Evolutionary conservation across 2,113 vertebrate genomes (phyloP).

Genomic region (Mungos mungo): DNA sequence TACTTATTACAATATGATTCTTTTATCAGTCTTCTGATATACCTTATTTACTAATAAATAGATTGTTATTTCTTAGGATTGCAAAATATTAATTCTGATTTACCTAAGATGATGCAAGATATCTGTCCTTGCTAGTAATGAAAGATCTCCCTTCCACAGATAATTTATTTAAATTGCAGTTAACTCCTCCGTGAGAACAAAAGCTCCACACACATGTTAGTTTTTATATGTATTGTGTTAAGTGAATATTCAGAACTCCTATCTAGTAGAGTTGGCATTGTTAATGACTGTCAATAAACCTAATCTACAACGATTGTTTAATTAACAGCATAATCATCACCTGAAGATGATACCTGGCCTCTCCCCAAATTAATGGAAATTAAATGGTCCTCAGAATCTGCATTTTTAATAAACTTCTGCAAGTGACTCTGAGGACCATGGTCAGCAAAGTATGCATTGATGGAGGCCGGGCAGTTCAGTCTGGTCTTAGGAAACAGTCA

Average conservation of each 20-base stretch:
- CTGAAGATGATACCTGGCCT: neutral
- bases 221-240: neutral
- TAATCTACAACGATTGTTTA: neutral
- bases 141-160: neutral
- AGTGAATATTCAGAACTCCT: neutral
- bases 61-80: neutral
- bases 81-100: neutral
- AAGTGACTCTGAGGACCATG: neutral
- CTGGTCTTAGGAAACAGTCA: neutral
- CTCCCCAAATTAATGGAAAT: neutral
- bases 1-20: neutral
- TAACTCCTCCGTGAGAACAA: neutral
- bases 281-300: neutral
- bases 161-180: neutral
- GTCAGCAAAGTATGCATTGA: neutral
- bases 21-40: neutral
- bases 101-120: neutral
- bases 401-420: neutral
- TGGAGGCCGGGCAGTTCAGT: neutral
- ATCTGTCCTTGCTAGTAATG: neutral
- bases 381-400: neutral
- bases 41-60: neutral
- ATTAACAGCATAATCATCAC: neutral
- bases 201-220: neutral
- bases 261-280: neutral